Evolutionary conservation across 2,113 vertebrate genomes (phyloP).

Genomic region (Oryzias javanicus): DNA sequence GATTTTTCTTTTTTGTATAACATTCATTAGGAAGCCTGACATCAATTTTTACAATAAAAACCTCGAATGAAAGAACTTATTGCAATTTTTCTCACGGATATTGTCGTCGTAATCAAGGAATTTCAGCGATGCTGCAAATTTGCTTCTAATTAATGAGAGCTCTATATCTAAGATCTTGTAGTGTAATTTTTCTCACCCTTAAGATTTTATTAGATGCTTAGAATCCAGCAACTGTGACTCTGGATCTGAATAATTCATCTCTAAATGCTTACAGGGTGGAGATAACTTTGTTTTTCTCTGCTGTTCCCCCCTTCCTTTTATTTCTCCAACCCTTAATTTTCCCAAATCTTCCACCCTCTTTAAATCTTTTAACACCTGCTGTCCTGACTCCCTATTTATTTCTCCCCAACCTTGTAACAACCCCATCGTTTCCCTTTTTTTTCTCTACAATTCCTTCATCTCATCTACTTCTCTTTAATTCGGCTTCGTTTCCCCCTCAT

Average conservation of each 20-base stretch:
- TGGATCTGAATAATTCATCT: conserved; percentile 65
- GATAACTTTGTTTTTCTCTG: conserved; percentile 62
- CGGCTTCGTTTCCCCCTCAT: conserved; percentile 16
- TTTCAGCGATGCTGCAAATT: conserved; percentile 59
- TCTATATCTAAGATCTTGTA: conserved; percentile 55
- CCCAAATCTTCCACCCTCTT: conserved; percentile 8
- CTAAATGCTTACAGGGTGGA: conserved; percentile 59
- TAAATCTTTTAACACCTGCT: conserved; percentile 4
- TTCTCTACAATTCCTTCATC: conserved; percentile 1
- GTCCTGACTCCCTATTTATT: neutral
- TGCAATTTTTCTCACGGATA: conserved; percentile 34
- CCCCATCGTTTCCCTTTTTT: conserved; percentile 2
- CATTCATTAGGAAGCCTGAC: conserved; percentile 37
- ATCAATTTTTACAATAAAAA: conserved; percentile 7
- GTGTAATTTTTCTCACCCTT: conserved; percentile 69
- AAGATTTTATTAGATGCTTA: conserved; percentile 72
- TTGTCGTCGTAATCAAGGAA: conserved; percentile 47
- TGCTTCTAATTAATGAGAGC: conserved; percentile 60
- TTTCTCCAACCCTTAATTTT: conserved; percentile 19
- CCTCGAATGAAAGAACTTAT: conserved; percentile 29
- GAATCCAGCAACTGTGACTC: conserved; percentile 61
- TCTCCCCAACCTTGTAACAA: conserved; percentile 6
- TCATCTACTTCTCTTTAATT: neutral
- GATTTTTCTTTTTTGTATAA: conserved; percentile 52
- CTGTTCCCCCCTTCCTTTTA: conserved; percentile 37